Conservation (phyloP, 2,888 invertebrate genomes). For the Molorchus minor region DNA sequence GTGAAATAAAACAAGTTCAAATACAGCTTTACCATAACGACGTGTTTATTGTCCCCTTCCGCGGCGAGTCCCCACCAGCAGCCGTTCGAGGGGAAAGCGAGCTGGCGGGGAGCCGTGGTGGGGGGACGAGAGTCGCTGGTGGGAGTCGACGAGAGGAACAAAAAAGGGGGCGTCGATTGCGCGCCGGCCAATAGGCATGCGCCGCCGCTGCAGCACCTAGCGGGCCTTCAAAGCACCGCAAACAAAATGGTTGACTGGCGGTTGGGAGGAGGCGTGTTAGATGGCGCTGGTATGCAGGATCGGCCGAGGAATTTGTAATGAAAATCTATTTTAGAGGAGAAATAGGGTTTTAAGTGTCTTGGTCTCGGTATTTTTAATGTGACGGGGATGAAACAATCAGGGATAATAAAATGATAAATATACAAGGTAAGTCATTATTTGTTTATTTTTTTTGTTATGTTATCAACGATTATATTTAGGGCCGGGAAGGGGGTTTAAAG, state of each 20-base stretch:
- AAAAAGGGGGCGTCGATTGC: slow-evolving; percentile 55
- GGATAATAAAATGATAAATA: too few relatives aligned
- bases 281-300: slow-evolving; percentile 57
- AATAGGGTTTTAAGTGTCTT: slow-evolving; percentile 6
- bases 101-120: slow-evolving; percentile 27
- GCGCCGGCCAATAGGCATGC: slow-evolving; percentile 66
- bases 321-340: background rate
- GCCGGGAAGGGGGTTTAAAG: too few relatives aligned
- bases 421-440: too few relatives aligned
- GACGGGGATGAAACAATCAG: too few relatives aligned
- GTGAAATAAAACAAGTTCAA: slow-evolving; percentile 59
- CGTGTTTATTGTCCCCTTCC: slow-evolving; percentile 62
- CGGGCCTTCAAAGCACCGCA: slow-evolving; percentile 63
- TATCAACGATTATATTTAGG: too few relatives aligned
- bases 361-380: too few relatives aligned
- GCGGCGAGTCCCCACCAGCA: slow-evolving; percentile 43
- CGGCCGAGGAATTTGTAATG: slow-evolving; percentile 28
- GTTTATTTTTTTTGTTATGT: too few relatives aligned
- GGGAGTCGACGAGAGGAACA: slow-evolving; percentile 45
- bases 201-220: slow-evolving; percentile 59
- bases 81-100: slow-evolving; percentile 45
- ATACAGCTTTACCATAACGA: slow-evolving; percentile 64
- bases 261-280: slow-evolving; percentile 62
- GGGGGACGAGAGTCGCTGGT: slow-evolving; percentile 44
- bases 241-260: slow-evolving; percentile 69